These are phyloP conservation scores for Heliconius sara DNA, from an alignment of 2,888 invertebrate genomes.

Conservation along the genomic window DNA sequence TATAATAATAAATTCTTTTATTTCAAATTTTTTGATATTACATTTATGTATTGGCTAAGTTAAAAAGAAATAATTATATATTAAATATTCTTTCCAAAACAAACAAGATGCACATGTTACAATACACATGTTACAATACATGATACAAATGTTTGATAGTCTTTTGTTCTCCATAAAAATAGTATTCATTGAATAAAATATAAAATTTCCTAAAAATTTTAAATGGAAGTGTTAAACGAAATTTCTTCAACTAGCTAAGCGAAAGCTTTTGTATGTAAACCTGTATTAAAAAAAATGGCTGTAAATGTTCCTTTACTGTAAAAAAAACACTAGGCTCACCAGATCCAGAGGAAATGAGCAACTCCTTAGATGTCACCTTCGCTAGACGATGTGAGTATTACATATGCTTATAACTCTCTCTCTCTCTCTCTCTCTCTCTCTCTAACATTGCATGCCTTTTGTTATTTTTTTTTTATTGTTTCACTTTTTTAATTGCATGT, in stretches of 20 bases:
- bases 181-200: too few relatives aligned
- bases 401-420: slow-evolving; percentile 31
- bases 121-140: too few relatives aligned
- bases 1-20: not conserved
- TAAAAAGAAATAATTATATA: not conserved
- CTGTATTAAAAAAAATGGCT: not conserved
- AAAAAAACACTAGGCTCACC: slow-evolving; percentile 41
- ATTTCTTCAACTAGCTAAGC: slow-evolving; percentile 2
- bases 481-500: not conserved
- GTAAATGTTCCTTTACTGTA: slow-evolving; percentile 22
- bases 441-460: slow-evolving; percentile 27
- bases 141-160: not conserved
- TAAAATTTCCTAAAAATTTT: not conserved
- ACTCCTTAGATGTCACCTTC: slow-evolving; percentile 33
- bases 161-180: too few relatives aligned
- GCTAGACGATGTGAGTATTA: slow-evolving; percentile 45
- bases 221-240: not conserved
- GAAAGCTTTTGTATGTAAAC: slow-evolving; percentile 18
- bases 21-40: too few relatives aligned
- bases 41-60: not conserved
- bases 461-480: not conserved
- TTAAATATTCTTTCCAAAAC: not conserved
- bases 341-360: slow-evolving; percentile 38
- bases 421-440: slow-evolving; percentile 19
- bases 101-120: not conserved